A percentile compares a stretch with the other conserved stretches of the same genome.
phyloP scores from a whole-genome alignment of 2,797 vertebrate genomes.

The Aphelocoma californica region DNA sequence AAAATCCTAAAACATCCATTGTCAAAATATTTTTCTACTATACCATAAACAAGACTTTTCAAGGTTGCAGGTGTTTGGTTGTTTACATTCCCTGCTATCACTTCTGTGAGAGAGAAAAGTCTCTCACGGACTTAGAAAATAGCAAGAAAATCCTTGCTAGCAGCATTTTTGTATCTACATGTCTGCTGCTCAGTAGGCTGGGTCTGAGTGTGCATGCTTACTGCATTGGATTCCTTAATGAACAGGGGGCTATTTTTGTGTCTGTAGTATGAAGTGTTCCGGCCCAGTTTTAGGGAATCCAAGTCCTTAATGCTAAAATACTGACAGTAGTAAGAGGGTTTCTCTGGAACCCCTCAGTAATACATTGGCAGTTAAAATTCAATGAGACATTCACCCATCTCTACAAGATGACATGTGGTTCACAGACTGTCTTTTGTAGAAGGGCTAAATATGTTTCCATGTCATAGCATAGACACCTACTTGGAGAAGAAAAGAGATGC shows the following conservation, averaged over 20 bases:
- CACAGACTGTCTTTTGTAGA: neutral
- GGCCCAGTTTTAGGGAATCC: neutral
- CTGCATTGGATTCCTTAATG: neutral
- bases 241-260: neutral
- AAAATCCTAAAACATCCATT: too few relatives aligned
- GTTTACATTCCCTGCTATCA: too few relatives aligned
- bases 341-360: neutral
- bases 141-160: too few relatives aligned
- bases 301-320: neutral
- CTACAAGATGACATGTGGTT: neutral
- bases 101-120: too few relatives aligned
- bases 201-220: fast-evolving
- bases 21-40: too few relatives aligned
- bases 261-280: fast-evolving
- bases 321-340: neutral
- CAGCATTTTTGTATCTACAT: too few relatives aligned
- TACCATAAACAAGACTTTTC: too few relatives aligned
- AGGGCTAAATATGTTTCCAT: neutral
- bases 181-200: neutral
- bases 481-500: neutral
- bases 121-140: too few relatives aligned
- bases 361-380: neutral
- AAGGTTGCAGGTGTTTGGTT: too few relatives aligned
- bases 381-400: neutral
- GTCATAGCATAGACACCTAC: neutral